phyloP scores from a whole-genome alignment of 2,888 invertebrate species.

The Cryptocephalus primarius region DNA sequence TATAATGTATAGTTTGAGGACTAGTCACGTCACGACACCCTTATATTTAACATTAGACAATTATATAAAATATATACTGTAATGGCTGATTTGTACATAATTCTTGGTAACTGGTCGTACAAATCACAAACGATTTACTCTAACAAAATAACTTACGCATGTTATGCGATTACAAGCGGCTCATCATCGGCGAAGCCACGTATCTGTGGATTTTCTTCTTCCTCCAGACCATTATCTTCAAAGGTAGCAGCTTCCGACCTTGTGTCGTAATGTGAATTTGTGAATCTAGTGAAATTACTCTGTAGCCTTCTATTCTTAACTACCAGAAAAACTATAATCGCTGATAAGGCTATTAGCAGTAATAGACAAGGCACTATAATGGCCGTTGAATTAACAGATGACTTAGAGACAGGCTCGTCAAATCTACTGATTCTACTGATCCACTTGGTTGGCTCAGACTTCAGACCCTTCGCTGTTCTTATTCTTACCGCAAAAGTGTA shows the following conservation, averaged over 20 bases:
- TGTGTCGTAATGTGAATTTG: slow-evolving; percentile 76
- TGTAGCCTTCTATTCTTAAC: slow-evolving; percentile 63
- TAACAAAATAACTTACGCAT: slow-evolving; percentile 3
- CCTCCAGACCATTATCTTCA: slow-evolving; percentile 62
- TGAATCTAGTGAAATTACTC: slow-evolving; percentile 69
- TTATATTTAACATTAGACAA: too few species aligned
- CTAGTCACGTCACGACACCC: too few species aligned
- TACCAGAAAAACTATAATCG: slow-evolving; percentile 47
- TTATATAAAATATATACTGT: too few species aligned
- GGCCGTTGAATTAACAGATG: slow-evolving; percentile 16
- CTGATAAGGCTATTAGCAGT: slow-evolving; percentile 38
- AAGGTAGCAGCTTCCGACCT: slow-evolving; percentile 81
- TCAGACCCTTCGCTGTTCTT: slow-evolving; percentile 49
- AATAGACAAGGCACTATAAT: slow-evolving; percentile 40
- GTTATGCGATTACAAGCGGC: slow-evolving; percentile 80
- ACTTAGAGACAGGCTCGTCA: not conserved
- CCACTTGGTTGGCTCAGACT: slow-evolving; percentile 51
- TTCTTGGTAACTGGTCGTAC: slow-evolving; percentile 6
- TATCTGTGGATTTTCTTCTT: slow-evolving; percentile 80
- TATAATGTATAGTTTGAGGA: too few species aligned
- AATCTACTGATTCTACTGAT: slow-evolving; percentile 27
- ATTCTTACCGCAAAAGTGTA: slow-evolving; percentile 56
- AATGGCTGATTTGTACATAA: not conserved
- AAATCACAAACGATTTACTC: slow-evolving; percentile 6
- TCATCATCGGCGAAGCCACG: slow-evolving; percentile 85